Evolutionary conservation across 2,113 vertebrate species (phyloP), one percentile per base, ranked within the genome.

Genomic region (Halichoeres trimaculatus): DNA sequence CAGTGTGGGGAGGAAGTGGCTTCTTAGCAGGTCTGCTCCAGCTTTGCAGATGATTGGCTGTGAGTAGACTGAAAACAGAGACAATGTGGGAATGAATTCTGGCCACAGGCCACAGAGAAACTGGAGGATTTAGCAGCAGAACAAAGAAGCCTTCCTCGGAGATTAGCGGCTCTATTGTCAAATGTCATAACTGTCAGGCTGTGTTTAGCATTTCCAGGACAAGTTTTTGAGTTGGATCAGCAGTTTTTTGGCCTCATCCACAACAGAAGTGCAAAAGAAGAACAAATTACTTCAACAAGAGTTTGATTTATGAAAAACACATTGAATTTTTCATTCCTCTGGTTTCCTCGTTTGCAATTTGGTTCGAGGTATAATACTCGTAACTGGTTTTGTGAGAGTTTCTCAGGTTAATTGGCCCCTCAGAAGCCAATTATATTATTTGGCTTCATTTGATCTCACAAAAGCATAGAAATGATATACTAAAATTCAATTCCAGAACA

Each of bases 31-130:
- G 87, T 96, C 96, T 0, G 95, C 94, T 35, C 95, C 94, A 45
- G 98, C 97, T 88, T 97, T 99, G 92, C 96, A 95, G 92, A 99
- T 98, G 87, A 99, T 99, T 10, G 98, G 98, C 89, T 99, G 98
- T 63, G 96, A 96, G 58, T 96, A 99, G 70, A 99, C 98, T 99
- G 84, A 5, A 78, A 66, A 62, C 4, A 36, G 65, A 81, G 20
- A 78, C 43, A 62, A 34, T 1, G 3, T 30, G 24, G 13, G 58
- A 57, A 71, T 48, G 52, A n/a, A 43, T 58, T 53, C 50, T 65
- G 10, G 1, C 24, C 17, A 13, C 40, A 23, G n/a, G n/a, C 3
- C 10, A 41, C 30, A 38, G 23, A 77, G 17, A 74, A 19, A 36
- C 43, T 16, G 43, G 22, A 54, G 30, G 14, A 67, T 74, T 17